phyloP scores from a whole-genome alignment of 2,797 vertebrate species.

The Rhinatrema bivittatum region DNA sequence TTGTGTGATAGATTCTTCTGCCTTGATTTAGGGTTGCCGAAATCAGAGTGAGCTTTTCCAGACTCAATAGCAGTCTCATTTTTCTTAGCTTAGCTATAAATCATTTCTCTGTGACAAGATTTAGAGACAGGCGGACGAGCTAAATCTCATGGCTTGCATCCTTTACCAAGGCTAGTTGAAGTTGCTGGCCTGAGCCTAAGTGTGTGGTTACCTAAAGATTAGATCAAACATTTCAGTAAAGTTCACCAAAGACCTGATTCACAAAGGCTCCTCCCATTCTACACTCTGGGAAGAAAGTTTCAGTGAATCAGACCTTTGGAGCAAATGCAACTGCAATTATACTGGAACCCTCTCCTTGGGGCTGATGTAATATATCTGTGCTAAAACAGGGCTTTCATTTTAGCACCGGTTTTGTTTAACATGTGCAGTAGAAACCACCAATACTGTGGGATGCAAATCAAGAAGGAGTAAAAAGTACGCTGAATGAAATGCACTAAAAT shows the following conservation, averaged over 20 bases:
- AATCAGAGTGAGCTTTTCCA: constrained; percentile 56
- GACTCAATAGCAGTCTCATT: constrained; percentile 61
- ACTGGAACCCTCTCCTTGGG: background rate
- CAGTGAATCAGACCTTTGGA: too few species aligned
- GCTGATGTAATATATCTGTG: too few species aligned
- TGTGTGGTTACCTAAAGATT: too few species aligned
- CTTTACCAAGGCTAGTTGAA: constrained; percentile 60
- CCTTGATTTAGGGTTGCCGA: constrained; percentile 44
- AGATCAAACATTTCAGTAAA: constrained; percentile 48
- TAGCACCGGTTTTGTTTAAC: too few species aligned
- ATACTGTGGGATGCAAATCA: too few species aligned
- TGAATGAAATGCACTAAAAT: too few species aligned
- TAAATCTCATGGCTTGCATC: constrained; percentile 76
- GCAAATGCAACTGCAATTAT: constrained; percentile 29
- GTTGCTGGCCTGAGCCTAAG: constrained; percentile 56
- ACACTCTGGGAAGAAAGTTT: too few species aligned
- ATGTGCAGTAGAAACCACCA: too few species aligned
- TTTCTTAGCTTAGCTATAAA: constrained; percentile 79
- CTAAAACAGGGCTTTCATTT: too few species aligned
- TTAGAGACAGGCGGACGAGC: constrained; percentile 67
- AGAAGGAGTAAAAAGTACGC: too few species aligned
- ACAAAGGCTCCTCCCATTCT: too few species aligned
- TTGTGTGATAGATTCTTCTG: constrained; percentile 22
- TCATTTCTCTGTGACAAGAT: constrained; percentile 78
- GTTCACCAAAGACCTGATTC: too few species aligned